Conservation (phyloP, 2,888 invertebrate species). For the Onchidella celtica region DNA sequence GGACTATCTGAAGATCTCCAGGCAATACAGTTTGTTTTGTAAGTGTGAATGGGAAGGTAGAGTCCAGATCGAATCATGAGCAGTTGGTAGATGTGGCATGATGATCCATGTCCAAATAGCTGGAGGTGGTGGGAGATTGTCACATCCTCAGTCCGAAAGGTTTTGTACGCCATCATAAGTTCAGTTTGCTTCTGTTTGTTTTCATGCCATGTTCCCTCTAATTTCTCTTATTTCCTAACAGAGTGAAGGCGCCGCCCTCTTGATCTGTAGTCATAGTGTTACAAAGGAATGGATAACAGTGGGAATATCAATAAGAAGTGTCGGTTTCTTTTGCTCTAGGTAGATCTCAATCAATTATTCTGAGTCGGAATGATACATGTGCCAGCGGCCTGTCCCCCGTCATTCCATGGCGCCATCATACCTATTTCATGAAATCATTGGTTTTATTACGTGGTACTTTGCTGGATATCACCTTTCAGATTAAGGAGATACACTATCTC, state of each 20-base stretch:
- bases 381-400: too few relatives aligned
- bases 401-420: too few relatives aligned
- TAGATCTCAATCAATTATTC: too few relatives aligned
- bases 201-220: too few relatives aligned
- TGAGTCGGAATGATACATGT: too few relatives aligned
- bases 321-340: background rate
- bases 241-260: constrained; percentile 7
- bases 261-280: constrained; percentile 16
- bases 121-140: too few relatives aligned
- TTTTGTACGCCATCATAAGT: too few relatives aligned
- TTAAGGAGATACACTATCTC: background rate
- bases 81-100: background rate
- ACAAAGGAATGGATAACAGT: constrained; percentile 12
- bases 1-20: background rate
- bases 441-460: too few relatives aligned
- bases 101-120: background rate
- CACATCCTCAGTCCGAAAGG: too few relatives aligned
- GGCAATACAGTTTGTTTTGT: background rate
- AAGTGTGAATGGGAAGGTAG: background rate
- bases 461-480: background rate
- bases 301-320: background rate
- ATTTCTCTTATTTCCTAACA: background rate
- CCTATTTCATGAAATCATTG: too few relatives aligned
- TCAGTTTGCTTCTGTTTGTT: too few relatives aligned
- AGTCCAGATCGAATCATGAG: too few relatives aligned